Base-by-base conservation (phyloP, 2,797 vertebrate genomes). In the Scomberomorus guttatus region DNA sequence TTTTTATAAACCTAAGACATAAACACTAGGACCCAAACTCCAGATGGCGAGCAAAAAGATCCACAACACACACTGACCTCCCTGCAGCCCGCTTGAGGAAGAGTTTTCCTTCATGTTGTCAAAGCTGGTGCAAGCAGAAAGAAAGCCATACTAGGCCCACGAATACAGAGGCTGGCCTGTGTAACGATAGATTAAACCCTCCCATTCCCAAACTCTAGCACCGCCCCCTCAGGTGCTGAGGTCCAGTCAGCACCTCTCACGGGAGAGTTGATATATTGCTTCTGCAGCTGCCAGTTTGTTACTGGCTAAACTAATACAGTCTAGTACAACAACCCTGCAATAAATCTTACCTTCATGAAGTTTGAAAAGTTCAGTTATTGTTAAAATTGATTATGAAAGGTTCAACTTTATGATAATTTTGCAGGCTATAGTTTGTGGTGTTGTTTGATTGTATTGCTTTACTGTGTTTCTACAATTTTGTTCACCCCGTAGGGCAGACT, bases 1-100 rank as follows among this genome's bases (percentile, higher is more conserved):
- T 57, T 72, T 76, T 83, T 88, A 75, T 67, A 81, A 80, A 84
- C 63, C 22, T 12, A 75, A 72, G 81, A 78, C 73, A 75, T 80
- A 81, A 88, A 87, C 69, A 77, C 55, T 37, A 1, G 18, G 29
- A 54, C 42, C 59, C 58, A 29, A 18, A 76, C 15, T 12, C 55
- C 73, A 83, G 44, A 83, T 73, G 51, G 25, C 61, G 48, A 81
- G 78, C 17, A 68, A 79, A 82, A 72, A 60, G 55, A 82, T 57
- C 65, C 55, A 64, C 42, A 37, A 58, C 34, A 39, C 44, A 87
- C 72, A 80, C 88, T 77, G 72, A 83, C 86, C 87, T 81, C 67
- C 46, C 11, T 5, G 52, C 60, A n/a, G 54, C 72, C 66, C 42
- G 59, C 59, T 58, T 5, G 81, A 68, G 66, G 50, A 72, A 61